Base-by-base conservation (phyloP, 1,140 invertebrate genomes). In the Cheumatopsyche charites region DNA sequence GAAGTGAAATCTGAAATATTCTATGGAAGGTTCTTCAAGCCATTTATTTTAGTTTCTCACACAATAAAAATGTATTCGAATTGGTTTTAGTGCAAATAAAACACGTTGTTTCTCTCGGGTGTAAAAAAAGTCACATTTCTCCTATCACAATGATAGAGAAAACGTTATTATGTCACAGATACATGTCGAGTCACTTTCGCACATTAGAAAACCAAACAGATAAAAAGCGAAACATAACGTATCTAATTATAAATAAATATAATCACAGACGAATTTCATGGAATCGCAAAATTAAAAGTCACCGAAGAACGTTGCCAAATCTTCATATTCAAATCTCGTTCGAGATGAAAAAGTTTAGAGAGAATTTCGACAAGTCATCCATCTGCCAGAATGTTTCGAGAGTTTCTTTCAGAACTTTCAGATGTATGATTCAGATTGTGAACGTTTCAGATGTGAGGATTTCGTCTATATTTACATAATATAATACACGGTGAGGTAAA, bases 151-250 rank as follows among this genome's bases (percentile, higher is more conserved):
- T 47, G 15, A 47, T 17, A 17, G 15, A 13, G 45, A 47, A n/a
- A 47, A 47, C 15, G 45, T n/a, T 6, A 19, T 52, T 52, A 17
- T 17, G 47, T 52, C 47, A 52, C 15, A 47, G 45, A 17, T 47
- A 47, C 19, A 17, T 52, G 15, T 19, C 19, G 15, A 52, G 15
- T 52, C 47, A 52, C 47, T 52, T 52, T 52, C 47, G 47, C 47
- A 19, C 15, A 7, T 52, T 15, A 17, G 47, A 52, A 52, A 52
- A 52, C 15, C 29, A 36, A 36, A 3, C 29, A 36, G 29, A 36
- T 9, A 9, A 9, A 3, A 36, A 36, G 9, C 3, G 9, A 36
- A 36, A 9, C 9, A 9, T 36, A 36, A 19, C 45, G 13, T 5
- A 13, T 5, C 13, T 49, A 5, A 49, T 13, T 2, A 49, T n/a